A percentile compares a stretch with the other conserved stretches of the same genome.
Evolutionary conservation across 2,888 invertebrate genomes (phyloP).

Genomic region (Clunio marinus): DNA sequence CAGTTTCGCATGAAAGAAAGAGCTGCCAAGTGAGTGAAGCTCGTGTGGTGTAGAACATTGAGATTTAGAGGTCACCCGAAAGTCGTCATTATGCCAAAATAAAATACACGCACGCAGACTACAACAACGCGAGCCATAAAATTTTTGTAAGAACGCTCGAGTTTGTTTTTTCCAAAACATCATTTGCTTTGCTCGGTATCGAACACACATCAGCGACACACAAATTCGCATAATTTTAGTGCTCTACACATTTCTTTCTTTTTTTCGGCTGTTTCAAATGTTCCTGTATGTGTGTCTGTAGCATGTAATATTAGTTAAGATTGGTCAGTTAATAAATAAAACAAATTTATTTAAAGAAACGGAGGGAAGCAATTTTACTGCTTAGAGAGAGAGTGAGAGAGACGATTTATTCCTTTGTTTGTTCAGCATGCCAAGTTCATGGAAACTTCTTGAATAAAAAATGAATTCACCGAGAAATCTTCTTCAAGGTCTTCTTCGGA

Average conservation of each 20-base stretch:
- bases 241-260: neutral
- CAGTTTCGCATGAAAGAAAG: neutral
- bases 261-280: neutral
- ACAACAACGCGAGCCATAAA: neutral
- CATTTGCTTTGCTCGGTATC: too few relatives aligned
- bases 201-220: neutral
- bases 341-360: conserved; percentile 30
- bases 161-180: neutral
- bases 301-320: conserved; percentile 43
- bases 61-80: conserved; percentile 30
- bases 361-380: too few relatives aligned
- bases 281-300: neutral
- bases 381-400: too few relatives aligned
- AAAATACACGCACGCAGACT: neutral
- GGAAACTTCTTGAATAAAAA: too few relatives aligned
- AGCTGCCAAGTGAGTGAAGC: neutral
- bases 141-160: neutral
- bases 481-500: too few relatives aligned
- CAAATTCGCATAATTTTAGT: neutral
- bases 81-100: conserved; percentile 29
- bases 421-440: too few relatives aligned
- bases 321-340: conserved; percentile 45
- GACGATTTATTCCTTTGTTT: too few relatives aligned
- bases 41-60: neutral
- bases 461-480: too few relatives aligned